Evolutionary conservation across 2,113 vertebrate genomes (phyloP).

Genomic region (Equus przewalskii): DNA sequence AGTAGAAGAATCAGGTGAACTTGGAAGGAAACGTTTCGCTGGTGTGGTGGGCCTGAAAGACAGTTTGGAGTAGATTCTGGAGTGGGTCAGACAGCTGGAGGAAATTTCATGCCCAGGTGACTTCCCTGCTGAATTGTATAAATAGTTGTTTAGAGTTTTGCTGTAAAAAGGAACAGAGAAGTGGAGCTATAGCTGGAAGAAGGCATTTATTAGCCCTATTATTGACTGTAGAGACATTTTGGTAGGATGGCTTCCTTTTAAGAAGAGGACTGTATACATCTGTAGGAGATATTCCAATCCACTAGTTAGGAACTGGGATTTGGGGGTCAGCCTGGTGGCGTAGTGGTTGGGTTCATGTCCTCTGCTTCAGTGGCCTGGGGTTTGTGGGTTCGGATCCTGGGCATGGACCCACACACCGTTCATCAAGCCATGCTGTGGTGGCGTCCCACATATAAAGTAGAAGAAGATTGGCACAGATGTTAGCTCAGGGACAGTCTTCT

Average conservation of each 20-base stretch:
- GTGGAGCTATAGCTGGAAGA: neutral
- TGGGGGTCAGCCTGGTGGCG: neutral
- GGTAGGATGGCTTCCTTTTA: slow-evolving; percentile 1
- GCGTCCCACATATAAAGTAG: too few relatives aligned
- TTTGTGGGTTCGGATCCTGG: too few relatives aligned
- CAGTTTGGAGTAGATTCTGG: neutral
- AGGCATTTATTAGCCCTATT: neutral
- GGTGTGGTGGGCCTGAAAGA: neutral
- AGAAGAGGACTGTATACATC: neutral
- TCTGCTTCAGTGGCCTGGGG: too few relatives aligned
- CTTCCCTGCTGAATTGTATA: neutral
- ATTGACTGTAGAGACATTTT: neutral
- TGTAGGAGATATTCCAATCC: neutral
- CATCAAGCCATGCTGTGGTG: too few relatives aligned
- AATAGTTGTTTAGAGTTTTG: slow-evolving; percentile 12
- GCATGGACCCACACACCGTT: too few relatives aligned
- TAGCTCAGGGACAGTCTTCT: too few relatives aligned
- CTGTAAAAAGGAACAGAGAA: neutral
- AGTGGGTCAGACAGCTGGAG: neutral
- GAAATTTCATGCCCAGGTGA: neutral
- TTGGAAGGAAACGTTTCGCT: neutral
- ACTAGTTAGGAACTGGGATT: slow-evolving; percentile 12
- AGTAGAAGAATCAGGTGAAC: neutral
- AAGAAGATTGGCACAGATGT: too few relatives aligned
- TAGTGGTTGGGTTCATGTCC: too few relatives aligned